Evolutionary conservation across 2,888 invertebrate genomes (phyloP), one percentile per base, ranked within the genome.

Genomic region (Ethmia dodecea): DNA sequence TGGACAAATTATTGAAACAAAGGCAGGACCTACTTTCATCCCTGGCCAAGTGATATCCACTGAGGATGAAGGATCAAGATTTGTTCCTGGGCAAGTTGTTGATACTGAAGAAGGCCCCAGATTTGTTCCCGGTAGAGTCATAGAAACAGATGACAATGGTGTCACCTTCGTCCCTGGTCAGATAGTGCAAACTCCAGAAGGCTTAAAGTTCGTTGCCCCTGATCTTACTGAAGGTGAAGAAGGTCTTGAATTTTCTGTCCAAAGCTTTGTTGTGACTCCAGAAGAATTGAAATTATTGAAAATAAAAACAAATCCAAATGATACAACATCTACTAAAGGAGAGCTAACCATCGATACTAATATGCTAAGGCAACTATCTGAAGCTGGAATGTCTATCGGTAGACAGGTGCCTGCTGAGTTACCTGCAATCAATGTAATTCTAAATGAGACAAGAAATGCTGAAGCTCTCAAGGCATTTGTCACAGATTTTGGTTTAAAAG

Each of bases 141-240:
- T 93, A 28, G 90, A 92, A 56, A 91, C 91, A 0, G 91, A 91
- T 37, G 89, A 89, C 30, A 91, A 92, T 11, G 89, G 90, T 13
- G 88, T 92, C 2, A 92, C 92, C 35, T 94, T 94, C 67, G 90
- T 94, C 3, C 93, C 94, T 4, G 94, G 94, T 1, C 93, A 93
- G 79, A 92, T 93, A 5, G 87, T 94, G 18, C 88, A 91, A 62
- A 93, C 92, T 13, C 90, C 91, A 26, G 90, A 89, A 58, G 93
- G 93, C 0, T 83, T 90, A 1, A 89, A 89, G 42, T 92, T 92
- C 55, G 89, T 92, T 3, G 92, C 92, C 0, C 91, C 92, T 13
- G 91, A 92, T 56, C 74, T 92, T 3, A 89, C 87, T 5, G 90
- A 91, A 57, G 90, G 90, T 1, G 89, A 90, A 31, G 90, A 90